Base-by-base conservation (phyloP, 2,113 vertebrate genomes). In the Scomber colias region DNA sequence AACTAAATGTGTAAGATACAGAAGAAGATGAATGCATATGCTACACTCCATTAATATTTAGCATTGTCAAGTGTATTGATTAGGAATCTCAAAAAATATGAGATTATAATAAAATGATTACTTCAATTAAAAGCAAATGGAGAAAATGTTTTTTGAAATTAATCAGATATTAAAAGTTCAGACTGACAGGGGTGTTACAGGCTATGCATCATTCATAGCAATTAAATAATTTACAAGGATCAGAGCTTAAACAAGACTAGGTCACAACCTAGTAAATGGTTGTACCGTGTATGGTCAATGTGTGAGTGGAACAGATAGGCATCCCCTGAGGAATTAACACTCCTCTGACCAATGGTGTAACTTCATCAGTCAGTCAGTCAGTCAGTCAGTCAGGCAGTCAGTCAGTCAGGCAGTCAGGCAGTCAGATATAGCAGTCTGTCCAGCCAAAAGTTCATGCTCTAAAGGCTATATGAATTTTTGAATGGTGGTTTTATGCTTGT, bases 401-500 rank as follows among this genome's bases (percentile, higher is more conserved):
- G 35, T 40, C 35, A 40, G 35, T 9, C 35, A 40, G 35, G 8
- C 35, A 40, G 35, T 40, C 35, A 35, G 31, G 6, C 31, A 35
- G 31, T 8, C 31, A 7, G 35, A 40, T 8, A 40, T 40, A 40
- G 35, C 24, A 27, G 24, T 27, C 24, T 27, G 24, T 40, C 35
- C 35, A 40, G 35, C 35, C 35, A 40, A 46, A 53, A 51, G 27
- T 45, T 3, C 5, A 12, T 1, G 1, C 19, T 62, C 35, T 4
- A 0, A 14, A 11, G 11, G 60, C 17, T 14, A 71, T 63, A 24
- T 63, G n/a, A 74, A 81, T 85, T 62, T 31, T 79, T 83, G 10
- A 76, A 1, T n/a, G 44, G 51, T 53, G 69, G 7, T 35, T 84
- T 82, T 79, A 51, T 50, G 73, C 56, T 44, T 81, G 82, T 87